phyloP scores from a whole-genome alignment of 2,888 invertebrate genomes.

The Drosophila tanythrix region DNA sequence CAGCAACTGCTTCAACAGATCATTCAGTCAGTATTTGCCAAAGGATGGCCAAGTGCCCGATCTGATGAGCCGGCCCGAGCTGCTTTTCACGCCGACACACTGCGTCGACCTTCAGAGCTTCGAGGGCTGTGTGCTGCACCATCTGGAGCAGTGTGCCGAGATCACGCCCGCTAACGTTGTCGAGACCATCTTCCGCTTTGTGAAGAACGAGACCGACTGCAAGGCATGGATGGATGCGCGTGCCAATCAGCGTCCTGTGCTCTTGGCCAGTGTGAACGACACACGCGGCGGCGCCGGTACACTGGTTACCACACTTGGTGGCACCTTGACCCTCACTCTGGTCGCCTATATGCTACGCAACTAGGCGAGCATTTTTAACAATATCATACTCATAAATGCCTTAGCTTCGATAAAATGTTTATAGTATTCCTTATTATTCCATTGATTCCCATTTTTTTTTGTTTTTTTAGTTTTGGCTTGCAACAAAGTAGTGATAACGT shows the following conservation, averaged over 20 bases:
- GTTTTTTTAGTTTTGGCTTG: constrained; percentile 20
- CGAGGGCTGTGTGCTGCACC: constrained; percentile 81
- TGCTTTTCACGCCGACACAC: constrained; percentile 87
- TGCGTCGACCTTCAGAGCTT: constrained; percentile 83
- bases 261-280: constrained; percentile 52
- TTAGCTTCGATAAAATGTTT: constrained; percentile 18
- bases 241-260: constrained; percentile 66
- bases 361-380: constrained; percentile 26
- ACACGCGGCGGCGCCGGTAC: constrained; percentile 39
- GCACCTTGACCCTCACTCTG: constrained; percentile 47
- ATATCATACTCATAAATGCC: constrained; percentile 34
- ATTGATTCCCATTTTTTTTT: constrained; percentile 20
- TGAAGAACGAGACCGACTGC: constrained; percentile 89
- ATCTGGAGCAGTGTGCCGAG: constrained; percentile 88
- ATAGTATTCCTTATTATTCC: constrained; percentile 35
- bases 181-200: constrained; percentile 90
- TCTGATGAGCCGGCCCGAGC: constrained; percentile 85
- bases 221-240: constrained; percentile 66
- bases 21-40: constrained; percentile 86
- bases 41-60: constrained; percentile 80
- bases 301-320: constrained; percentile 34
- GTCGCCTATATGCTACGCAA: constrained; percentile 26
- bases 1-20: constrained; percentile 88
- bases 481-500: constrained; percentile 46
- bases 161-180: constrained; percentile 92